Percentiles rank a stretch among this genome's conserved stretches.
These are phyloP conservation scores for Muntiacus reevesi DNA, from an alignment of 2,113 vertebrate species.

Conservation along the genomic window DNA sequence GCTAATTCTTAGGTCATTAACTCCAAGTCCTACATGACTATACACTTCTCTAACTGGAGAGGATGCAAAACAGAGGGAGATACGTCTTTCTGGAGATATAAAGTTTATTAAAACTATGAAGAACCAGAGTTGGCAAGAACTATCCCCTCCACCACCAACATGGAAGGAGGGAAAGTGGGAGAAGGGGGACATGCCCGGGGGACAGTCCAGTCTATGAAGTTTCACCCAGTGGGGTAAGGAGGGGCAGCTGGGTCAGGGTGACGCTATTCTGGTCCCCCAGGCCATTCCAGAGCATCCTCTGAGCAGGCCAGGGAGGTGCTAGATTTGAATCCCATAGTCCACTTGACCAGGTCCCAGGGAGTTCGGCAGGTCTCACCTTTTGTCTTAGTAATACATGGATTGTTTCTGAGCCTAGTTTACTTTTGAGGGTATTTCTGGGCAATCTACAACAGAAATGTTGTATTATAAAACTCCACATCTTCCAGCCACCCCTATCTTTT, in stretches of 20 bases:
- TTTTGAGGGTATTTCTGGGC: background rate
- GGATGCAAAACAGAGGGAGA: too few relatives aligned
- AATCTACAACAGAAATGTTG: background rate
- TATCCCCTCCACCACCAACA: background rate
- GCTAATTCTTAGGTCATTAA: background rate
- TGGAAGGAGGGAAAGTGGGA: background rate
- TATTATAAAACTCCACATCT: background rate
- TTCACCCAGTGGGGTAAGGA: background rate
- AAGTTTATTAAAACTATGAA: background rate
- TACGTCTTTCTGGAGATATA: too few relatives aligned
- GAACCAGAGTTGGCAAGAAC: background rate
- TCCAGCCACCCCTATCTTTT: background rate
- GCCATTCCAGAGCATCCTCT: conserved; percentile 62
- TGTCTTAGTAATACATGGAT: background rate
- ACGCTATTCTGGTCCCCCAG: background rate
- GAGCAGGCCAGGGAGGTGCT: conserved; percentile 90
- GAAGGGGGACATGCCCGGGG: background rate
- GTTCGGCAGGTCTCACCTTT: conserved; percentile 33
- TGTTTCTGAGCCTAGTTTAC: background rate
- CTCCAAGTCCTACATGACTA: too few relatives aligned
- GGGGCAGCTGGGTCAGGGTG: too few relatives aligned
- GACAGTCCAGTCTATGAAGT: background rate
- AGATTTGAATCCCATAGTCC: conserved; percentile 92
- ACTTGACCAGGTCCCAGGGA: conserved; percentile 87
- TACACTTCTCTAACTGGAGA: too few relatives aligned